Percentiles rank a stretch among this genome's conserved stretches.
These are phyloP conservation scores for Phocoena sinus DNA, from an alignment of 2,113 vertebrate species.

Conservation along the genomic window DNA sequence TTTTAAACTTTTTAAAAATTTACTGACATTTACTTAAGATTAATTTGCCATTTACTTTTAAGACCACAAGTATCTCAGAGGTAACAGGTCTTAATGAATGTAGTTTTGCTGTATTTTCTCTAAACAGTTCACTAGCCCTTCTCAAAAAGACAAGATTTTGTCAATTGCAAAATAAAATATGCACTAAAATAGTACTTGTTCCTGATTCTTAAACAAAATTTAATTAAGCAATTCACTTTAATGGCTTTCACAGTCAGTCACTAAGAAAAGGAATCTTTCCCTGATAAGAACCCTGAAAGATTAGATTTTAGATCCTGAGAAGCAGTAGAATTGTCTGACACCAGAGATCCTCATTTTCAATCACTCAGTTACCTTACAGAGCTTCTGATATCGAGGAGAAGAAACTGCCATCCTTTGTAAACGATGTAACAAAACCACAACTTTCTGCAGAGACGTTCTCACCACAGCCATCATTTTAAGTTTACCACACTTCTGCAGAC, in stretches of 20 bases:
- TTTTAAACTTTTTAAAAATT: not conserved
- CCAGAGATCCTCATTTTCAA: slow-evolving; percentile 49
- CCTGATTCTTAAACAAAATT: not conserved
- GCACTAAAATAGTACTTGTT: slow-evolving; percentile 15
- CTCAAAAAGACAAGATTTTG: slow-evolving; percentile 19
- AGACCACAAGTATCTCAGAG: not conserved
- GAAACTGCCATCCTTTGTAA: slow-evolving; percentile 99
- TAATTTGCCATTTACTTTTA: not conserved
- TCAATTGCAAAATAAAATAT: slow-evolving; percentile 35
- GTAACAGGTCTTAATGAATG: slow-evolving; percentile 61
- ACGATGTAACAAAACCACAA: slow-evolving; percentile 98
- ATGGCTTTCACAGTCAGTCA: not conserved
- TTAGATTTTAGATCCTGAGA: slow-evolving; percentile 17
- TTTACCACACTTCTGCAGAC: slow-evolving; percentile 96
- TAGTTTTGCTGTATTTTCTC: slow-evolving; percentile 41
- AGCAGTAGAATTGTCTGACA: slow-evolving; percentile 38
- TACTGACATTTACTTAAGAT: not conserved
- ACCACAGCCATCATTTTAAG: slow-evolving; percentile 99
- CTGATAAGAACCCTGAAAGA: not conserved
- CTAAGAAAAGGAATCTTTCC: not conserved
- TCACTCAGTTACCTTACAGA: slow-evolving; percentile 94
- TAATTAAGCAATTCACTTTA: not conserved
- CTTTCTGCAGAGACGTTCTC: slow-evolving; percentile 99
- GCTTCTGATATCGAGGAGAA: slow-evolving; percentile 99
- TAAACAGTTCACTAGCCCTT: not conserved